Evolutionary conservation across 2,888 invertebrate genomes (phyloP).

Genomic region (Pachliopta kotzebuea): DNA sequence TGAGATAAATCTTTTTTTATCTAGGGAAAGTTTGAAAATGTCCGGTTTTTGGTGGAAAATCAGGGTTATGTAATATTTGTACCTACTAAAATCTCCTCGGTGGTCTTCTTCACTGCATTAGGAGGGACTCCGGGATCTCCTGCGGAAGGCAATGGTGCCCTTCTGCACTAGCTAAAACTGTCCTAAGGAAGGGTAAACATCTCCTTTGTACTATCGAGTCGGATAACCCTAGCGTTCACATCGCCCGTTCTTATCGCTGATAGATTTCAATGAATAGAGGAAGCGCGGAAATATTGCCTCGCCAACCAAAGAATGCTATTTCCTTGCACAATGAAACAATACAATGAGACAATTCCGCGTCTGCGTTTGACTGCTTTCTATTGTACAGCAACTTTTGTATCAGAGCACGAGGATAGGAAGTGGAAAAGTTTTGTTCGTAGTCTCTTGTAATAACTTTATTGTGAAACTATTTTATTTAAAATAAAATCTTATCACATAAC

Average conservation of each 20-base stretch:
- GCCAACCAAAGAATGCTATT: constrained; percentile 43
- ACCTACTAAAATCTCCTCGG: too few species aligned
- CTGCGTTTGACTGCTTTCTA: constrained; percentile 29
- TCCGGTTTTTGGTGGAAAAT: too few species aligned
- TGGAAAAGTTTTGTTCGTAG: constrained; percentile 11
- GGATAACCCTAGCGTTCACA: constrained; percentile 37
- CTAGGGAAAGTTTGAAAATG: too few species aligned
- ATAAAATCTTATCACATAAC: not conserved
- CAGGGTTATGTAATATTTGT: too few species aligned
- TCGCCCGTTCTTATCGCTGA: constrained; percentile 35
- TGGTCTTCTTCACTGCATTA: too few species aligned
- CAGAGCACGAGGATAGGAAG: constrained; percentile 4
- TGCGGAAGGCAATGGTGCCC: too few species aligned
- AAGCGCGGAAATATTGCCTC: constrained; percentile 57
- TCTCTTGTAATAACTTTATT: not conserved
- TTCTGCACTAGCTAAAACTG: too few species aligned
- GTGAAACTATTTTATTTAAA: not conserved
- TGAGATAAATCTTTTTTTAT: too few species aligned
- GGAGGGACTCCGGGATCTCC: too few species aligned
- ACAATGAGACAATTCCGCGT: constrained; percentile 34
- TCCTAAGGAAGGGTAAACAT: too few species aligned
- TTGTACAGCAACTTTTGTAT: constrained; percentile 20
- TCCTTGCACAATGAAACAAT: constrained; percentile 36
- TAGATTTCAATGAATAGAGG: constrained; percentile 43
- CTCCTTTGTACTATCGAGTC: too few species aligned